Evolutionary conservation across 2,888 invertebrate species (phyloP), one percentile per base, ranked within the genome.

Genomic region (Idaea straminata): DNA sequence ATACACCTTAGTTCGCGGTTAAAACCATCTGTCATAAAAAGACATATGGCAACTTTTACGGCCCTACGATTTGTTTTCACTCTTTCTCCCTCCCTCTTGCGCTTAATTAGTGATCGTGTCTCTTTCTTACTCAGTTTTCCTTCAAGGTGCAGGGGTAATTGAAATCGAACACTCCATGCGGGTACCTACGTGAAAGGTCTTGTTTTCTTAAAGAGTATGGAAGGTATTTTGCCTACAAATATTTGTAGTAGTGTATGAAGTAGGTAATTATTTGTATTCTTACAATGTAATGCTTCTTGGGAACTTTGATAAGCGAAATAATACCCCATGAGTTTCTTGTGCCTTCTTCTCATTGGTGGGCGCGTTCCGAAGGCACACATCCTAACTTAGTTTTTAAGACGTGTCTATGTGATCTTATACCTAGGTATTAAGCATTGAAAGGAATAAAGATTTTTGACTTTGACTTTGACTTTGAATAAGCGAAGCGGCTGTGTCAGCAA

Each of bases 91-190:
- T 88, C 76, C 0, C 68, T 61, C 86, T 3, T 35, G 0, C 3
- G 0, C 34, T n/a, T 47, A 70, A 61, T 47, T 64, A 62, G 60
- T 77, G 70, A 64, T 0, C 64, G 38, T 61, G 63, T 86, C 86
- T 69, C 80, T n/a, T 70, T 90, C 78, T 13, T 67, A 61, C 83
- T 73, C 78, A 72, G 85, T 87, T 86, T 89, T 88, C 83, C 86
- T 90, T 87, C 88, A 84, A 89, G 86, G 84, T 83, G 82, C 83
- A 77, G 81, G 79, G 84, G 87, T 87, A 88, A 90, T 89, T 90
- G 90, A 90, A 90, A 90, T 85, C 84, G 88, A 86, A 89, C 86
- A 87, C 88, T 88, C 83, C 85, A 91, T 91, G 89, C 91, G 91
- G 90, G 91, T 80, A 84, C n/a, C n/a, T n/a, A n/a, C 89, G 90